Conservation (phyloP, 2,888 invertebrate species). For the Andrena minutula region DNA sequence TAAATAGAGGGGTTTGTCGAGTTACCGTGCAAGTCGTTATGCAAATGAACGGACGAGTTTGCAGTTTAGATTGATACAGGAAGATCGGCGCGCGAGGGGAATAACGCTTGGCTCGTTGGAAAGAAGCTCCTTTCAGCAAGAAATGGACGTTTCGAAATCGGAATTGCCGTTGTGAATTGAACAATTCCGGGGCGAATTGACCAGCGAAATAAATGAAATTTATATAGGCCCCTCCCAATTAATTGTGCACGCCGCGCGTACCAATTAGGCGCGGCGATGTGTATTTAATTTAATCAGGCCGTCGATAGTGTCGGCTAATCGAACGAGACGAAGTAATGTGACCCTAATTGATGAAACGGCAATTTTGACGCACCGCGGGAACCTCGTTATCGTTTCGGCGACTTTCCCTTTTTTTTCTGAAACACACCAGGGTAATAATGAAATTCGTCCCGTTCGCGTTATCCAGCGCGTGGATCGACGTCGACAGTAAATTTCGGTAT, state of each 20-base stretch:
- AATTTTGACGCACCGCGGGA: slow-evolving; percentile 12
- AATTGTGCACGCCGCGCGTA: slow-evolving; percentile 3
- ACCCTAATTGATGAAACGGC: slow-evolving; percentile 31
- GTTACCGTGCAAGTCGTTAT: background rate
- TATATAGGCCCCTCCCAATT: background rate
- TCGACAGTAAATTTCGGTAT: background rate
- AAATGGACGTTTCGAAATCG: too few species aligned
- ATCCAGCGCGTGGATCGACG: background rate
- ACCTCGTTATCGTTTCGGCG: slow-evolving; percentile 6
- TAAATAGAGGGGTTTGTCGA: background rate
- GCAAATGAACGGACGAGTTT: background rate
- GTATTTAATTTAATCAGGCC: slow-evolving; percentile 51
- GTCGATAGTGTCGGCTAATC: slow-evolving; percentile 39
- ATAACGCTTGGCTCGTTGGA: too few species aligned
- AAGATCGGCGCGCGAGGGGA: too few species aligned
- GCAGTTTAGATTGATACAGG: too few species aligned
- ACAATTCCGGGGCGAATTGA: background rate
- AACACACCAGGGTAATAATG: background rate
- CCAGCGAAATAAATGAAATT: slow-evolving; percentile 11
- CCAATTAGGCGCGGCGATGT: slow-evolving; percentile 30
- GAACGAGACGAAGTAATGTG: slow-evolving; percentile 47
- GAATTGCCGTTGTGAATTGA: background rate
- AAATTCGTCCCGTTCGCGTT: background rate
- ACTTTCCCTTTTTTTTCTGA: background rate
- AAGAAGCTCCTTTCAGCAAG: too few species aligned